Base-by-base conservation (phyloP, 2,888 invertebrate species). In the Allacma fusca region DNA sequence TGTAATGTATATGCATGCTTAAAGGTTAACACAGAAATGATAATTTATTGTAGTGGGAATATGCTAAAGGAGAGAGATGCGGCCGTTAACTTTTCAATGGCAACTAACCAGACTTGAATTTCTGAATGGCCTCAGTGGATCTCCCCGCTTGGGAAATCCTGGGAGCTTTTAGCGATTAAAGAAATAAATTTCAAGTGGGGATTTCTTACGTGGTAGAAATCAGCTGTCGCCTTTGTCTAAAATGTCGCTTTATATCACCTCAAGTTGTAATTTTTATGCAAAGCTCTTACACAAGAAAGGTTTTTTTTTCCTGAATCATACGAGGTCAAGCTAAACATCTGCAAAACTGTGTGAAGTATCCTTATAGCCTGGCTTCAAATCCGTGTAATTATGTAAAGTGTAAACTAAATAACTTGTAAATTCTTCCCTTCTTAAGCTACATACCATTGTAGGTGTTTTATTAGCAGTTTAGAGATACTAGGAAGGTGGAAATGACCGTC, bases 141-240 rank as follows among this genome's bases (percentile, higher is more conserved):
- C 9, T 50, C 16, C 50, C 50, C 50, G 50, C 7, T 50, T 50
- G 50, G 16, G 50, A 50, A 50, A 50, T 50, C 50, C 50, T 50
- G 50, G 50, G 50, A 62, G 62, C 62, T 62, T 62, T 62, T 62
- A 24, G 62, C 16, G 26, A 62, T 24, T 34, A 62, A 24, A 26
- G 62, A 24, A 23, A 62, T 62, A 62, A 62, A 62, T 62, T 62
- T 23, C n/a, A 26, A 62, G 26, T 23, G 24, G 62, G 24, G 24
- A 62, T 9, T 62, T 24, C 24, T 24, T 9, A 62, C n/a, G 9
- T 13, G 24, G 26, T 26, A 24, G 23, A 62, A 62, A 62, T 24
- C 23, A 62, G 13, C 62, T 62, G 62, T 62, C 62, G 62, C 24
- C 62, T 62, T 62, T 62, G 62, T 62, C 62, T 62, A 62, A 16